Conservation (phyloP, 2,113 vertebrate species). For the Thamnophis sirtalis region DNA sequence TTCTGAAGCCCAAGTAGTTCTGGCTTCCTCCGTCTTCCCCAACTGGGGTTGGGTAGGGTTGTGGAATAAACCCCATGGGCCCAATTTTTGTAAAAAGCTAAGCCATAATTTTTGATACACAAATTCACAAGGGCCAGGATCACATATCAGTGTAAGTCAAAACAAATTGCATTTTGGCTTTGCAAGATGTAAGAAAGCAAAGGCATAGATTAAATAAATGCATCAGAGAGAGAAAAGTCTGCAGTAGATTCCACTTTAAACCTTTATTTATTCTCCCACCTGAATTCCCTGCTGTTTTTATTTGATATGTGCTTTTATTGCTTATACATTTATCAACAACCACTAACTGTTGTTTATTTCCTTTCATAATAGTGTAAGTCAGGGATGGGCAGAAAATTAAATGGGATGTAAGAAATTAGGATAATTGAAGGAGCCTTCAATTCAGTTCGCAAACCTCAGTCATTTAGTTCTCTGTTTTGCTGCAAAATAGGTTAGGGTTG, state of each 20-base stretch:
- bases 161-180: neutral
- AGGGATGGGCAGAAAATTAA: neutral
- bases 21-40: neutral
- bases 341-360: neutral
- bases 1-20: neutral
- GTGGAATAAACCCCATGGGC: neutral
- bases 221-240: neutral
- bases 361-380: neutral
- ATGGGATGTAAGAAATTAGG: neutral
- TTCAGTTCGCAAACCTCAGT: neutral
- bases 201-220: neutral
- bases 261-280: neutral
- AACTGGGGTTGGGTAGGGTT: neutral
- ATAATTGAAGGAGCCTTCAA: neutral
- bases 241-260: neutral
- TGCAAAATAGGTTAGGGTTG: neutral
- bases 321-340: neutral
- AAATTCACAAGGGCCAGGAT: neutral
- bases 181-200: neutral
- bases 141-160: neutral
- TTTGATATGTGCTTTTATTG: neutral
- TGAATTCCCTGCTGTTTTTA: neutral
- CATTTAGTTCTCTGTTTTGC: neutral
- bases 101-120: neutral
- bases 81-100: neutral